Base-by-base conservation (phyloP, 2,888 invertebrate genomes). In the Melanargia galathea region DNA sequence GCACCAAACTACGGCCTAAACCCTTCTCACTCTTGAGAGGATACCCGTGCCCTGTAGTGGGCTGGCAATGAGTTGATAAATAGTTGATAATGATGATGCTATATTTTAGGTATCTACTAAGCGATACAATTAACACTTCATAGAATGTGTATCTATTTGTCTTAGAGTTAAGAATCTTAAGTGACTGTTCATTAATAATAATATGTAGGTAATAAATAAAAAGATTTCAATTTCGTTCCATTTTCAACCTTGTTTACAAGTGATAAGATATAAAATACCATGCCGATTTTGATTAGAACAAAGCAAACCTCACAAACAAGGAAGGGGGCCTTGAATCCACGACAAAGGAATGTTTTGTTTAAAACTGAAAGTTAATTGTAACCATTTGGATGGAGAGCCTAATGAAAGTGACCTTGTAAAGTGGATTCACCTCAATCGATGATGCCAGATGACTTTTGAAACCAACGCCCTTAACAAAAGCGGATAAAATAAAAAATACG, bases 311-410 rank as follows among this genome's bases (percentile, higher is more conserved):
- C 11, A 16, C 26, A 71, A n/a, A 69, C 67, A 73, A 74, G 73
- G 72, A 76, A n/a, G 73, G 72, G 70, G 79, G 70, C 87, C 87
- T 87, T 87, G 87, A 87, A 86, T 85, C 80, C 75, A 79, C 74
- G 80, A 84, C 81, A 81, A 83, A 79, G 83, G 81, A 75, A 74
- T 73, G 73, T 71, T 71, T 72, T 65, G 73, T 73, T 76, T 69
- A 76, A 84, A 84, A 80, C 67, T 71, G 83, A 85, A 83, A 85
- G 81, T 78, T 66, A 75, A 74, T 73, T 71, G 71, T 70, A 71
- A 73, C 63, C 49, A 38, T 30, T 56, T 38, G 40, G 7, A 7
- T 49, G 24, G 26, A 55, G 59, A 59, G 40, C 18, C 51, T 66
- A 66, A 70, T 65, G 57, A 66, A 62, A 38, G 20, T 64, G 65